Evolutionary conservation across 2,113 vertebrate genomes (phyloP).

Genomic region (Caranx melampygus): DNA sequence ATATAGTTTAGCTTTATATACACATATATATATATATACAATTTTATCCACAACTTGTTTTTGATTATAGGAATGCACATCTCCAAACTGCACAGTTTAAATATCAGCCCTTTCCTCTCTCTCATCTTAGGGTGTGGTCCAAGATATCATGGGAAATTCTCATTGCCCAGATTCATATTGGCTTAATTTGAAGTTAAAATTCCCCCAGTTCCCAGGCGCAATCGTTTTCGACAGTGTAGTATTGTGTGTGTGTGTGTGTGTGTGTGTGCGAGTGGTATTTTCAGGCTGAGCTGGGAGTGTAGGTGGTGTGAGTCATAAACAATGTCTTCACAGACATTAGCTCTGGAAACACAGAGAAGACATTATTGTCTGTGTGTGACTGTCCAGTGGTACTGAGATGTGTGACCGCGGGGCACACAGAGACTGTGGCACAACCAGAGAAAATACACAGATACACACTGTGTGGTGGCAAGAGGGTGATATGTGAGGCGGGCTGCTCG

Average conservation of each 20-base stretch:
- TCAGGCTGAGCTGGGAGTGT: slow-evolving; percentile 65
- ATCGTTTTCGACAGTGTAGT: slow-evolving; percentile 62
- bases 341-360: slow-evolving; percentile 65
- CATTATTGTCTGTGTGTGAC: slow-evolving; percentile 67
- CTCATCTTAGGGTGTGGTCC: slow-evolving; percentile 67
- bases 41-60: not conserved
- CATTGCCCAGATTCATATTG: slow-evolving; percentile 55
- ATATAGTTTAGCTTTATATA: not conserved
- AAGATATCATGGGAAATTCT: slow-evolving; percentile 51
- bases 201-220: slow-evolving; percentile 51
- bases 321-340: slow-evolving; percentile 70
- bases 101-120: slow-evolving; percentile 26
- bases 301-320: slow-evolving; percentile 79
- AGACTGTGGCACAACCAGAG: slow-evolving; percentile 36
- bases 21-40: not conserved
- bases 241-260: slow-evolving; percentile 38
- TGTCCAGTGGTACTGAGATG: slow-evolving; percentile 40
- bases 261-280: slow-evolving; percentile 43
- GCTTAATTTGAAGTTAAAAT: slow-evolving; percentile 58
- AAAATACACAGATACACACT: slow-evolving; percentile 51
- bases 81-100: slow-evolving; percentile 31
- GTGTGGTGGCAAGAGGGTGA: slow-evolving; percentile 41
- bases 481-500: slow-evolving; percentile 30
- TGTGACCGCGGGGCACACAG: slow-evolving; percentile 44
- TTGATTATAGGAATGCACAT: slow-evolving; percentile 16